Conservation (phyloP, 2,888 invertebrate species). For the Panopea generosa region DNA sequence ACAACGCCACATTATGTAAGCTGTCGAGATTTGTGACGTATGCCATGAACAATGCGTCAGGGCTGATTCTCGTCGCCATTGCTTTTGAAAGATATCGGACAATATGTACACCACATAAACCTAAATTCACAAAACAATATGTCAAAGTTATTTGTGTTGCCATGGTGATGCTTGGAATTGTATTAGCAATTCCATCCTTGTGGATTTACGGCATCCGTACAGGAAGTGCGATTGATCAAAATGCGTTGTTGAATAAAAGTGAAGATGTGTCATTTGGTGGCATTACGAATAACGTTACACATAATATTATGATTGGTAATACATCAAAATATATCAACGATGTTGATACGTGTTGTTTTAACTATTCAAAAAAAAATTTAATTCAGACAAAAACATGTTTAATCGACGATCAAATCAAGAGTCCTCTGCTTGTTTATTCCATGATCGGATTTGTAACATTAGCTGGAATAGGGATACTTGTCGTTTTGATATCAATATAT, state of each 20-base stretch:
- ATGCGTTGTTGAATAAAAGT: neutral
- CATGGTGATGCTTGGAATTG: constrained; percentile 31
- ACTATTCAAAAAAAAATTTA: constrained; percentile 3
- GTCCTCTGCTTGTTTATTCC: constrained; percentile 45
- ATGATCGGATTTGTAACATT: constrained; percentile 50
- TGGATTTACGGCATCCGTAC: constrained; percentile 64
- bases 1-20: constrained; percentile 56
- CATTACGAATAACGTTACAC: neutral
- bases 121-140: constrained; percentile 41
- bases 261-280: neutral
- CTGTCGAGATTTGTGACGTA: constrained; percentile 64
- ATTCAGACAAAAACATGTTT: constrained; percentile 43
- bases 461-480: constrained; percentile 31
- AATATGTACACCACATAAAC: constrained; percentile 65
- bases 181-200: constrained; percentile 57
- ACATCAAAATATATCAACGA: neutral
- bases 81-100: constrained; percentile 63
- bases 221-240: constrained; percentile 5
- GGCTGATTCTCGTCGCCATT: constrained; percentile 63
- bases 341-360: neutral
- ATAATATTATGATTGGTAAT: neutral
- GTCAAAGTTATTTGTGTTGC: constrained; percentile 32
- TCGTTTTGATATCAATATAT: constrained; percentile 44
- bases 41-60: constrained; percentile 66
- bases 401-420: constrained; percentile 38